Conservation (phyloP, 2,113 vertebrate genomes). For the Merops nubicus region DNA sequence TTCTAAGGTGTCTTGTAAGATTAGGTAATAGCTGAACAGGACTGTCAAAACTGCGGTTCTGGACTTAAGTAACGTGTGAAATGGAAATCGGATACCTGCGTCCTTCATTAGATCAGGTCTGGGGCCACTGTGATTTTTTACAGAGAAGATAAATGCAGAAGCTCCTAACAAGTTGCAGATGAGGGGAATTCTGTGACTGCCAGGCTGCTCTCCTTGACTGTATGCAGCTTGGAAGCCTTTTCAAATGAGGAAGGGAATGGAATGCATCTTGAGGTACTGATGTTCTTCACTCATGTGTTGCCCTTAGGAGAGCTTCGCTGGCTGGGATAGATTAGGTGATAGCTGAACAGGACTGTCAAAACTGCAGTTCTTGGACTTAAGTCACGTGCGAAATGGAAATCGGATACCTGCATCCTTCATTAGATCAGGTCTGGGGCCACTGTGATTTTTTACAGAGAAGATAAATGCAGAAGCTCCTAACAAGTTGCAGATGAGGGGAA, state of each 20-base stretch:
- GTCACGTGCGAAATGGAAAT: neutral
- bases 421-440: neutral
- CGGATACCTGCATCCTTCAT: neutral
- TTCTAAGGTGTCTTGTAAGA: neutral
- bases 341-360: neutral
- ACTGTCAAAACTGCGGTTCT: neutral
- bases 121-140: neutral
- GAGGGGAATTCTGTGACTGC: neutral
- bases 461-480: neutral
- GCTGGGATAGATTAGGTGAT: neutral
- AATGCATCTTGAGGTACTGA: neutral
- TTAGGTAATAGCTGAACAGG: neutral
- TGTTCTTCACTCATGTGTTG: neutral
- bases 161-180: neutral
- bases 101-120: neutral
- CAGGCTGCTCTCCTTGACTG: neutral
- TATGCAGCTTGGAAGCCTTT: neutral
- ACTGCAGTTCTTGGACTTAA: neutral
- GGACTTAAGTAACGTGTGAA: neutral
- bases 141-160: neutral
- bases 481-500: neutral
- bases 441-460: neutral
- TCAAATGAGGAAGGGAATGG: neutral
- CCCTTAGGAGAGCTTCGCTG: neutral
- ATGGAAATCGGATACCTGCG: neutral